A percentile compares a stretch with the other conserved stretches of the same genome.
Conservation (phyloP, 1,140 invertebrate species). For the Linepithema humile region DNA sequence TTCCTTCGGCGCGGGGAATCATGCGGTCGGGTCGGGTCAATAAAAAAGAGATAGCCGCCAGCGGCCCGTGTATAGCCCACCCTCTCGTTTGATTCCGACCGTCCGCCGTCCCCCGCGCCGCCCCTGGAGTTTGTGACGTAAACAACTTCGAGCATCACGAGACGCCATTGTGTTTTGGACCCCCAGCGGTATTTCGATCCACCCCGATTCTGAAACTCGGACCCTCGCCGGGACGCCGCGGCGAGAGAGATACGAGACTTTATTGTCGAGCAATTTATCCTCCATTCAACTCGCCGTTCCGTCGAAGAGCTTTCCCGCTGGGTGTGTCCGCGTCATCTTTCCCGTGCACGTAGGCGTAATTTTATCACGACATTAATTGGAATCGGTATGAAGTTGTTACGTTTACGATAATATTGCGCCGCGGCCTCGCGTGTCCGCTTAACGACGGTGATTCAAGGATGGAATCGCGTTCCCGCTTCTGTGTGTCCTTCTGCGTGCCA, state of each 20-base stretch:
- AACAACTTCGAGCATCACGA: conserved; percentile 34
- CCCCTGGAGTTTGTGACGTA: conserved; percentile 42
- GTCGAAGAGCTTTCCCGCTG: conserved; percentile 26
- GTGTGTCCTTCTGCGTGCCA: not conserved
- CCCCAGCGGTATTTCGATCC: conserved; percentile 38
- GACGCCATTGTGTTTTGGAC: conserved; percentile 52
- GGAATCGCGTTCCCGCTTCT: not conserved
- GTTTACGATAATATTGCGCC: conserved; percentile 16
- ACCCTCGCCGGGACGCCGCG: not conserved
- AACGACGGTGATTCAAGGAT: conserved; percentile 25
- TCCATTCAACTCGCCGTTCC: conserved; percentile 60
- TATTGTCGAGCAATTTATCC: conserved; percentile 74
- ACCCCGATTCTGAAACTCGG: conserved; percentile 41
- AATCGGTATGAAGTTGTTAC: conserved; percentile 48
- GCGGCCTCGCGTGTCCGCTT: not conserved
- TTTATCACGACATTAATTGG: conserved; percentile 55
- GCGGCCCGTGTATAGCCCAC: not conserved
- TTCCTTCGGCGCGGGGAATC: conserved; percentile 1
- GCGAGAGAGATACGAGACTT: conserved; percentile 13
- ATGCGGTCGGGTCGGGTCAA: not conserved
- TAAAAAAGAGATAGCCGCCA: not conserved
- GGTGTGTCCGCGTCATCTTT: not conserved
- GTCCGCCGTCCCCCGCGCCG: not conserved
- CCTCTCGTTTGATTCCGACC: conserved; percentile 10
- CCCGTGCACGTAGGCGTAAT: not conserved